Percentiles rank a stretch among this genome's conserved stretches.
phyloP scores from a whole-genome alignment of 64 coral and sea anemone species.

The Catalaphyllia jardinei region DNA sequence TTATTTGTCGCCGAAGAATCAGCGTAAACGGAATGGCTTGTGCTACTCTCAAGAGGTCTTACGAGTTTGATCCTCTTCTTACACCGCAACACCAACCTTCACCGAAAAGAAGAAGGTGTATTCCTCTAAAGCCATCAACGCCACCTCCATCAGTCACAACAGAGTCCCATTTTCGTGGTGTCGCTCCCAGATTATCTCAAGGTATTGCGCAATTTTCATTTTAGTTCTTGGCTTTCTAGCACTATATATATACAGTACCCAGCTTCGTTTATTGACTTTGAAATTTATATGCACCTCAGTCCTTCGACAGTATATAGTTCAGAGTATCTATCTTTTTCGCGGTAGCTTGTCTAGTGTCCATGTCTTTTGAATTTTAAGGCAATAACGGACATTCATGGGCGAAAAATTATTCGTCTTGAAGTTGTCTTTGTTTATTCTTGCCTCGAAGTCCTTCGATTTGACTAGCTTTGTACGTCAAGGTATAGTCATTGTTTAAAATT shows the following conservation, averaged over 20 bases:
- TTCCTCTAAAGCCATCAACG: slow-evolving; percentile 65
- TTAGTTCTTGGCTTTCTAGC: neutral
- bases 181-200: slow-evolving; percentile 88
- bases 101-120: slow-evolving; percentile 92
- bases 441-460: no score
- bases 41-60: slow-evolving; percentile 96
- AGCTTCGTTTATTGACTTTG: neutral
- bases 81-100: slow-evolving; percentile 98
- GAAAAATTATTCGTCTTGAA: neutral
- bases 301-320: neutral
- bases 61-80: slow-evolving; percentile 93
- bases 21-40: slow-evolving; percentile 80
- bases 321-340: neutral
- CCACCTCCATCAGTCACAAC: slow-evolving; percentile 51
- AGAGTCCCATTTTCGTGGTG: slow-evolving; percentile 86
- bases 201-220: slow-evolving; percentile 49
- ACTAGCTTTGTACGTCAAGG: neutral
- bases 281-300: neutral
- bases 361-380: neutral
- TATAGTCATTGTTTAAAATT: neutral
- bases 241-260: no score
- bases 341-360: neutral
- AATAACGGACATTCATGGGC: neutral
- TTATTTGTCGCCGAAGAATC: neutral
- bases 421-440: neutral